Base-by-base conservation (phyloP, 1,140 invertebrate species). In the Drosophila persimilis region DNA sequence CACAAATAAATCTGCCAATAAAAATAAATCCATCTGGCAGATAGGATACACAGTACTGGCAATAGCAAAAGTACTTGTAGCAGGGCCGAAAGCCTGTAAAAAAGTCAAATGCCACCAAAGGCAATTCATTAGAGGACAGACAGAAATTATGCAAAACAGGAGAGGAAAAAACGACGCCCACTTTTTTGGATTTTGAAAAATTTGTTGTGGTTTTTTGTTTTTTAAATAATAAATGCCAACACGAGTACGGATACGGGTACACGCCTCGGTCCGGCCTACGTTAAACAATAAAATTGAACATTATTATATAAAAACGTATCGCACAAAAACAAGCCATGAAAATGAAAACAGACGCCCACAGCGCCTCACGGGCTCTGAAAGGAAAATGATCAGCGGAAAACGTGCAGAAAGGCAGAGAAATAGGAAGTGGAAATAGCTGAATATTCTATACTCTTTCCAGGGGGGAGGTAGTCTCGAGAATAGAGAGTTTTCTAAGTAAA, bases 341-440 rank as follows among this genome's bases (percentile, higher is more conserved):
- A 67, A 60, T 69, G 45, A 75, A 75, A 76, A 59, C 72, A 74
- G 45, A 60, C 73, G 73, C 72, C 72, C 72, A 75, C 73, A 59
- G 64, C 9, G 11, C 35, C 29, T 8, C 1, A 15, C 26, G 20
- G 63, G 64, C 61, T 6, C 9, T 5, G 51, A 59, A 24, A 43
- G 17, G 9, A 24, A 53, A 35, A 43, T 41, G 24, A 50, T 31
- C 8, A 13, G 15, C n/a, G 52, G 61, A 74, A 74, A 75, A 66
- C 61, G 54, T 75, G 61, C 62, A 43, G 72, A 73, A 65, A 74
- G 22, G 39, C 11, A 57, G 24, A 52, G 43, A 73, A 72, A 62
- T 71, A 22, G 39, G 35, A 24, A 50, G 44, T 44, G n/a, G 66
- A 35, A 57, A 57, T 0, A 5, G 5, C 5, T 4, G 24, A 26